Evolutionary conservation across 2,888 invertebrate species (phyloP).

Genomic region (Athrips mouffetella): DNA sequence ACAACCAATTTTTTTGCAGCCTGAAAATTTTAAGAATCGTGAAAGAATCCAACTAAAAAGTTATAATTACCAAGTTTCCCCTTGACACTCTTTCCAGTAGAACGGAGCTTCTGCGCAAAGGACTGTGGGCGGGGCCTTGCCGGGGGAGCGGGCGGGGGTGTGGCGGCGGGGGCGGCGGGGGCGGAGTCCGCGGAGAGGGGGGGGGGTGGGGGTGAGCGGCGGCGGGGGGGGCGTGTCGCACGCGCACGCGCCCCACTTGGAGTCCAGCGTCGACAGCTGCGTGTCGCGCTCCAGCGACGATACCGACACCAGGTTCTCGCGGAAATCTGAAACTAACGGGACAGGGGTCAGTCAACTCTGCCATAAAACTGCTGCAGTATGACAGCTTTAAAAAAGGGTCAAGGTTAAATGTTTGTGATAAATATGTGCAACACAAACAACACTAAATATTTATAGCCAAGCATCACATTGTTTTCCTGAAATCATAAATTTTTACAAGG

Average conservation of each 20-base stretch:
- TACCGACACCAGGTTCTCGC: slow-evolving; percentile 76
- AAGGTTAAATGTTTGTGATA: too few relatives aligned
- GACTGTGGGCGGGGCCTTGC: slow-evolving; percentile 83
- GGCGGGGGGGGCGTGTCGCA: slow-evolving; percentile 26
- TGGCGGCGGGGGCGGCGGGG: slow-evolving; percentile 27
- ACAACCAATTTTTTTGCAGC: too few relatives aligned
- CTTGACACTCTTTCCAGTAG: slow-evolving; percentile 90
- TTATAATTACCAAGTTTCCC: slow-evolving; percentile 79
- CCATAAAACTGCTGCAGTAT: too few relatives aligned
- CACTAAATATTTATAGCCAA: too few relatives aligned
- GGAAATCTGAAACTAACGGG: slow-evolving; percentile 79
- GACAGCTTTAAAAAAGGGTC: too few relatives aligned
- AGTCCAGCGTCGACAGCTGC: slow-evolving; percentile 48
- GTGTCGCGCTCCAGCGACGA: slow-evolving; percentile 62
- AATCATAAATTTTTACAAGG: too few relatives aligned
- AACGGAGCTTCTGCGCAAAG: slow-evolving; percentile 91
- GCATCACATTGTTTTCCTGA: too few relatives aligned
- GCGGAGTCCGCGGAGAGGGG: slow-evolving; percentile 33
- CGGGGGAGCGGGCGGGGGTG: slow-evolving; percentile 61
- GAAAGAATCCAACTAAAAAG: too few relatives aligned
- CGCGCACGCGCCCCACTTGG: slow-evolving; percentile 49
- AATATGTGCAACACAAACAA: too few relatives aligned
- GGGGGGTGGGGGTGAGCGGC: slow-evolving; percentile 32
- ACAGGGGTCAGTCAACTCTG: too few relatives aligned
- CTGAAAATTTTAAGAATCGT: neutral